Evolutionary conservation across 2,113 vertebrate species (phyloP), one percentile per base, ranked within the genome.

Genomic region (Proterorhinus semilunaris): DNA sequence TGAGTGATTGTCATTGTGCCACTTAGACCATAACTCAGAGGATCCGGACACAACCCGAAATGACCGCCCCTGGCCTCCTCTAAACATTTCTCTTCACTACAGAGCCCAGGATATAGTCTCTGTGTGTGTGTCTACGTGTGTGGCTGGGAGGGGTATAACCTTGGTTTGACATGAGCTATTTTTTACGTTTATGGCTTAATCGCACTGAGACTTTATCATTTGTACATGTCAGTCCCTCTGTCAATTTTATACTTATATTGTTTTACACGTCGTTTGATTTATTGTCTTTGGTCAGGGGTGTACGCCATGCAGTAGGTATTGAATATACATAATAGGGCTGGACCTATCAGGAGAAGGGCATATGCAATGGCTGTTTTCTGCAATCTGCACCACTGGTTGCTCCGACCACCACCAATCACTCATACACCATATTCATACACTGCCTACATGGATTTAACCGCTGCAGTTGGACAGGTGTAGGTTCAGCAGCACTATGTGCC

Each of bases 141-240:
- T 50, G 10, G 49, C 71, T 62, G 49, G 78, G 74, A 42, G 66
- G 71, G 43, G 66, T 69, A 62, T 69, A 87, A 75, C 79, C 77
- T 82, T 74, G 69, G 78, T 66, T 65, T 82, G 89, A 84, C 86
- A 83, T 74, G 43, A 52, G 76, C 85, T 50, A 42, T 88, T 86
- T 73, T 69, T 86, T 68, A 83, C 62, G 52, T 90, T 88, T 81
- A 87, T 51, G 84, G 69, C 82, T 86, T 86, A 75, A 87, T 79
- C 27, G 42, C 51, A 44, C 0, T 7, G 65, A 78, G 68, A n/a
- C 62, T 9, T 73, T 66, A 83, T 89, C 68, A 82, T 86, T 87
- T 62, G 57, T 62, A 21, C 72, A 55, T 49, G 66, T 67, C 68
- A 57, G 69, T 7, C 48, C 65, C 59, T 72, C 50, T 6, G 45